Evolutionary conservation across 2,113 vertebrate species (phyloP), one percentile per base, ranked within the genome.

Genomic region (Notarius lentiginosus): DNA sequence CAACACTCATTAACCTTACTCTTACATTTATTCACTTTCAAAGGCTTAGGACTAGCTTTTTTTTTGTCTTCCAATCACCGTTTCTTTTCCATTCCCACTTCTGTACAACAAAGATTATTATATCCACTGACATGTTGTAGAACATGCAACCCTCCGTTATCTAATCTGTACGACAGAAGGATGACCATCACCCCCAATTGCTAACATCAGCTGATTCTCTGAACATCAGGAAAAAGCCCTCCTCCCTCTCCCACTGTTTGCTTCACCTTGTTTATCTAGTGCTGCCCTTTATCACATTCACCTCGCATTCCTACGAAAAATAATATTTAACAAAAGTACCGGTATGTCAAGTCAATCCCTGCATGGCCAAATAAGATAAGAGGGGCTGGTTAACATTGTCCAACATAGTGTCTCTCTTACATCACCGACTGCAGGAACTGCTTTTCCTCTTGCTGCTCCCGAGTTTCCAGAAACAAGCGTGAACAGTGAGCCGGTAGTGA

Each of bases 281-380:
- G 79, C 80, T 70, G 80, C 60, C 87, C 82, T 87, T 91, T 90
- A 91, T 91, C 88, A 87, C 47, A 83, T 79, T 88, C 86, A 88
- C 86, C 88, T 86, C 51, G 68, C 90, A 91, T 90, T 92, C 91
- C 92, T 88, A 89, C 83, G 85, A 91, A 93, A 93, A 93, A 91
- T 90, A 90, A 92, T 93, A 91, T 93, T 94, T 93, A 94, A 94
- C 92, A 89, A 92, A 93, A 85, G 82, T 84, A 89, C 90, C 72
- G 85, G 83, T 84, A 92, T 80, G 66, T 91, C 91, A 91, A 91
- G 90, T 92, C 89, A 91, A 90, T 92, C 90, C 84, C 89, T 91
- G 91, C 87, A 82, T 90, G 91, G 89, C 91, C 90, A 92, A 92
- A 92, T 90, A 92, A 94, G 93, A 95, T 93, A 94, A 92, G 91